Evolutionary conservation across 2,113 vertebrate genomes (phyloP), one percentile per base, ranked within the genome.

Genomic region (Chlorodrepanis virens): DNA sequence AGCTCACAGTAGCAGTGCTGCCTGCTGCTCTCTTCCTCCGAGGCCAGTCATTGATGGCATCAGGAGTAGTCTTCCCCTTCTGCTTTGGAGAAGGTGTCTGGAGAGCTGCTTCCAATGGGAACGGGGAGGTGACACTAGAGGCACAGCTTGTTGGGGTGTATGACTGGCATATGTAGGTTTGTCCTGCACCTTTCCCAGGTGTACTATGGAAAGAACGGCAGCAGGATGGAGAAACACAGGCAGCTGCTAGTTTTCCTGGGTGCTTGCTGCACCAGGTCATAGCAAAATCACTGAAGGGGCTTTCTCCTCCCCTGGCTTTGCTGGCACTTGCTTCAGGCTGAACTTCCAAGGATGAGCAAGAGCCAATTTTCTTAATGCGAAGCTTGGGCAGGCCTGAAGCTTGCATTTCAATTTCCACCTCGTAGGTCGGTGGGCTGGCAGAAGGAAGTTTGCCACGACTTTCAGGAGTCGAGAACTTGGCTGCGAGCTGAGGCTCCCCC

Each of bases 151-250:
- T 99, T 6, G 99, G 99, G 10, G 99, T 99, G 75, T 99, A 99
- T 2, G 99, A 98, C 93, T 99, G 99, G 94, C 99, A 99, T 93
- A 99, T 99, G 78, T 98, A 99, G 4, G 98, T 99, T 67, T 99
- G 99, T 25, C 99, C 97, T 4, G 97, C 89, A 6, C 96, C 97
- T 83, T 99, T 99, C 25, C 98, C 97, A 4, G 99, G 99, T 0
- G 99, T 99, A 77, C 95, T 97, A 21, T 98, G 98, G 33, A 96
- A 95, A 60, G 97, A 97, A n/a, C 29, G 84, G 18, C 95, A 84
- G 87, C 98, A 99, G 50, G 98, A 96, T 0, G 99, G 98, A 0
- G 99, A 99, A 28, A 97, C 83, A 56, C 98, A 98, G 21, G 97
- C 93, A 28, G 98, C 82, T 65, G 99, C 99, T 0, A 68, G 77